These are phyloP conservation scores for Stegostoma tigrinum DNA, from an alignment of 2,113 vertebrate species.

Conservation along the genomic window DNA sequence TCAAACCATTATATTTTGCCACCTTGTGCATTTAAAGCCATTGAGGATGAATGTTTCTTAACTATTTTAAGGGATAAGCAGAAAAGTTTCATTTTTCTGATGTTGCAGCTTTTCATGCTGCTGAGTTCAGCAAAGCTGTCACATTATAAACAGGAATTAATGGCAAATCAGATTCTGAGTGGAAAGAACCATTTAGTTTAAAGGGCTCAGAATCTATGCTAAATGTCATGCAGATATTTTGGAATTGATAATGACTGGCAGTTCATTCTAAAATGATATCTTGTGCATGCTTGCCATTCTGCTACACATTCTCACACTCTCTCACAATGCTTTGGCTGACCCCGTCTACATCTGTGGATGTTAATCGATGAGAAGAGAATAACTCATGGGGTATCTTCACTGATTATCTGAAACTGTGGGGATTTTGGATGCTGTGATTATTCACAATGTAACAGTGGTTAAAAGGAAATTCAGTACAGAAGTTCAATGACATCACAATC, in stretches of 20 bases:
- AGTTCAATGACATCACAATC: background rate
- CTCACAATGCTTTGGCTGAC: background rate
- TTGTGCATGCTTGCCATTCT: background rate
- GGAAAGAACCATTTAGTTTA: background rate
- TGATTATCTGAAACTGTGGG: background rate
- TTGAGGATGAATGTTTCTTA: background rate
- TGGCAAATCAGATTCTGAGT: background rate
- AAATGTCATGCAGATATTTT: background rate
- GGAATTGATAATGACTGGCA: background rate
- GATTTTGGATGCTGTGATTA: background rate
- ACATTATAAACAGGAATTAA: background rate
- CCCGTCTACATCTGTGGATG: background rate
- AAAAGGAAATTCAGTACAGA: background rate
- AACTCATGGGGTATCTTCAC: background rate
- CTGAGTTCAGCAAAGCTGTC: slow-evolving; percentile 6
- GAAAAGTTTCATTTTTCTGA: background rate
- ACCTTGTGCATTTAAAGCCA: background rate
- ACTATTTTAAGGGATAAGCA: background rate
- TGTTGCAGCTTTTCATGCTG: background rate
- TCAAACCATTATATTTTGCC: background rate
- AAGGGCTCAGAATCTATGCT: background rate
- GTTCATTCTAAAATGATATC: background rate
- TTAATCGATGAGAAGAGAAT: background rate
- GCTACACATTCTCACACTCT: background rate
- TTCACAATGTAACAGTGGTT: background rate